These are phyloP conservation scores for Rhodinocichla rosea DNA, from an alignment of 2,113 vertebrate genomes.

Conservation along the genomic window DNA sequence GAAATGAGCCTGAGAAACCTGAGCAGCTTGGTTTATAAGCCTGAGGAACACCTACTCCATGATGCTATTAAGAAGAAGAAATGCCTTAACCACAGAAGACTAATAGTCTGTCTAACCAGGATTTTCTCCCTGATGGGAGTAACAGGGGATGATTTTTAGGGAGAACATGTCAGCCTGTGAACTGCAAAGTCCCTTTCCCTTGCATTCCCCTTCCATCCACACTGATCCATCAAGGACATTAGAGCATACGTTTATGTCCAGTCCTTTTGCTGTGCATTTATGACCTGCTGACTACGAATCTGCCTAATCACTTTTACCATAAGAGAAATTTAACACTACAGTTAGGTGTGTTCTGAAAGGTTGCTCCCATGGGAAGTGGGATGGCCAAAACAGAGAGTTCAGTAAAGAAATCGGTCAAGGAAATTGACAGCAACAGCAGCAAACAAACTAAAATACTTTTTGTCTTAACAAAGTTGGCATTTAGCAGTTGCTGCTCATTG, in stretches of 20 bases:
- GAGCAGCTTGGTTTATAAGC: neutral
- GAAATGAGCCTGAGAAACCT: neutral
- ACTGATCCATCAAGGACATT: neutral
- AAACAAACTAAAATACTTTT: neutral
- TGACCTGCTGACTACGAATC: neutral
- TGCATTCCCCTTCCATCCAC: neutral
- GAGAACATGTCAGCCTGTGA: neutral
- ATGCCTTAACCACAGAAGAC: neutral
- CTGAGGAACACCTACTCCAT: neutral
- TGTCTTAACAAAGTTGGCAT: neutral
- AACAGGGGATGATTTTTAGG: neutral
- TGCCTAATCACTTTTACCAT: neutral
- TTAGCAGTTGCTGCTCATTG: neutral
- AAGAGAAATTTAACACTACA: neutral
- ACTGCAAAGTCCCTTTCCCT: neutral
- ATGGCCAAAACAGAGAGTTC: neutral
- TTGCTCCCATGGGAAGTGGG: accelerated
- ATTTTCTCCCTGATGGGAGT: neutral
- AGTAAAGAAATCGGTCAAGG: neutral
- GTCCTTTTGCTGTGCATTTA: neutral
- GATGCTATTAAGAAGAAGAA: neutral
- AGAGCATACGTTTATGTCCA: neutral
- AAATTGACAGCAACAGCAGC: neutral
- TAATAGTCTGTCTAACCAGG: neutral
- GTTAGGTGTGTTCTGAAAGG: neutral